Evolutionary conservation across 2,888 invertebrate species (phyloP), one percentile per base, ranked within the genome.

Genomic region (Ashinkailepas kermadecensis): DNA sequence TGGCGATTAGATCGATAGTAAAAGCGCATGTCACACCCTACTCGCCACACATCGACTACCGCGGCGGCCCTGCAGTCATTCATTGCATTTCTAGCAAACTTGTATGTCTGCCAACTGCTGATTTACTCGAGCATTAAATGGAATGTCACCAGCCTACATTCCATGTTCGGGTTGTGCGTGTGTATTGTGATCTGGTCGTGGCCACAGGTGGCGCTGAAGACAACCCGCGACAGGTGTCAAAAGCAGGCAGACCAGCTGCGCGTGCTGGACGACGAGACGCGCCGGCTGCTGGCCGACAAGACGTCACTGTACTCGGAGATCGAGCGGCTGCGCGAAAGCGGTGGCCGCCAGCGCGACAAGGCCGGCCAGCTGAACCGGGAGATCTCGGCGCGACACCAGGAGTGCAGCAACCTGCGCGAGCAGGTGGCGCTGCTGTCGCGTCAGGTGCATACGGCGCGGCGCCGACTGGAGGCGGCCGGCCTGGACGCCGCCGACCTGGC

Each of bases 151-250:
- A 39, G 39, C 39, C 1, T 39, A 39, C 39, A 39, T 4, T 39
- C 39, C 39, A 39, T 39, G 39, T 4, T 39, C 39, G 39, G 39
- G 1, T 39, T 39, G 39, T 39, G 39, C 4, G 1, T 4, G 39
- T 39, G 39, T 39, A 39, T 39, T 39, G 39, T 39, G 39, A 39
- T 39, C 39, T 39, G 39, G 39, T 39, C 39, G 39, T 39, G 39
- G 39, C 39, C 59, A 15, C 78, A 78, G 78, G 78, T 78, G 58
- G 78, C 78, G 78, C 78, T 78, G 78, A 78, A 78, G 58, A 23
- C 78, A 58, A 58, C 58, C 9, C 78, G 56, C 58, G 78, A 78
- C 57, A 56, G 23, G 78, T 78, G 78, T 12, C 78, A 58, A 23
- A 78, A 78, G 23, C 78, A 78, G 78, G 23, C 78, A 4, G 78